Conservation (phyloP, 2,888 invertebrate species). For the Rhagium mordax region DNA sequence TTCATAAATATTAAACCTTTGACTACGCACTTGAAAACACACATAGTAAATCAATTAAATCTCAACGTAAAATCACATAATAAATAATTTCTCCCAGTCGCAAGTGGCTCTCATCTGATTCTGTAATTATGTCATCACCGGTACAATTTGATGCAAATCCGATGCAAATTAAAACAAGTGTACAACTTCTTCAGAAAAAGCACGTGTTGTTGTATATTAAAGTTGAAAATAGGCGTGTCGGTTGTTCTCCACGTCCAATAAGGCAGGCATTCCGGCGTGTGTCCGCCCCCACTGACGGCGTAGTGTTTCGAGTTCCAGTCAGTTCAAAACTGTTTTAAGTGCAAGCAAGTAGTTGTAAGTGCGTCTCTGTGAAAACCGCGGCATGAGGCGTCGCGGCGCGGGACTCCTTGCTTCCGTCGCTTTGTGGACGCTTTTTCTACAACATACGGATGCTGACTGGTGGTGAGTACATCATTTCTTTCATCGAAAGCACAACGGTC, state of each 20-base stretch:
- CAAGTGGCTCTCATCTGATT: conserved; percentile 14
- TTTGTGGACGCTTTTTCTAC: conserved; percentile 64
- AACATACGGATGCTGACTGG: conserved; percentile 64
- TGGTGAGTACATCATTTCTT: conserved; percentile 59
- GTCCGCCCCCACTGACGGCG: conserved; percentile 43
- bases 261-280: conserved; percentile 31
- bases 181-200: conserved; percentile 37
- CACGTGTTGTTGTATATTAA: conserved; percentile 47
- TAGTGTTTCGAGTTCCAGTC: conserved; percentile 40
- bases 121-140: conserved; percentile 17
- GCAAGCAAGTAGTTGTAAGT: conserved; percentile 46
- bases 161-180: conserved; percentile 13
- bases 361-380: conserved; percentile 58
- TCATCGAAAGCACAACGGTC: neutral
- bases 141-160: conserved; percentile 25
- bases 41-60: neutral
- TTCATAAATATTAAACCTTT: neutral
- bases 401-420: conserved; percentile 64
- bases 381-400: conserved; percentile 67
- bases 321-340: conserved; percentile 43
- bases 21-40: neutral
- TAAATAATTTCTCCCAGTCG: conserved; percentile 9
- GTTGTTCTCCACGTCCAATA: conserved; percentile 52
- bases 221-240: conserved; percentile 55
- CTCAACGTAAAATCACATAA: neutral